Base-by-base conservation (phyloP, 2,113 vertebrate species). In the Smithornis capensis region DNA sequence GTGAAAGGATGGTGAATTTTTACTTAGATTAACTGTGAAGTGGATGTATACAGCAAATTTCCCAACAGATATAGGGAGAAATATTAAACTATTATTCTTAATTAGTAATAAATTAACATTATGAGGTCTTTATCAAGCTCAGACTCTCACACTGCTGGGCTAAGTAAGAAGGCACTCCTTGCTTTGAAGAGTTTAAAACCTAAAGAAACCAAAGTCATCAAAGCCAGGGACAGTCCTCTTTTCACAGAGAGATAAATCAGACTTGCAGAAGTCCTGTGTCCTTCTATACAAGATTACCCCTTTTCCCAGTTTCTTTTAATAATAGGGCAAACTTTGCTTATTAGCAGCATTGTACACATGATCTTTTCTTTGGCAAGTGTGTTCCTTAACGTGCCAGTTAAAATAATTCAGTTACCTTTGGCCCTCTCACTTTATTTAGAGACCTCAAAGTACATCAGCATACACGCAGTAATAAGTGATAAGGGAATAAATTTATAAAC, bases 401-500 rank as follows among this genome's bases (percentile, higher is more conserved):
- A 94, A 97, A 93, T 53, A 92, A 44, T 81, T 85, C 33, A 3
- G 23, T 55, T 91, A 74, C 59, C 38, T 85, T 87, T 13, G 18
- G 4, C 79, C 31, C 49, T 74, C 50, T 90, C 1, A 5, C 44
- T 81, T 92, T 83, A 92, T 78, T 93, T 89, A 69, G 49, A 92
- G 57, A 84, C 62, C 82, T 78, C 52, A 44, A 57, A 92, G 63
- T 83, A 87, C 70, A 64, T 83, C 83, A 71, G 91, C 75, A 92
- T 60, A 52, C 52, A 86, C 2, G 1, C 50, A 83, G 85, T 62
- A 71, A 93, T 60, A 56, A 78, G 60, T 1, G 55, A 86, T 86
- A 92, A 86, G n/a, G 71, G 64, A 86, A 88, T 70, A 59, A 88
- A 93, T 35, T 88, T 77, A 83, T 78, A 60, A 93, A 49, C 83